Evolutionary conservation across 2,113 vertebrate species (phyloP), one percentile per base, ranked within the genome.

Genomic region (Cichladusa arquata): DNA sequence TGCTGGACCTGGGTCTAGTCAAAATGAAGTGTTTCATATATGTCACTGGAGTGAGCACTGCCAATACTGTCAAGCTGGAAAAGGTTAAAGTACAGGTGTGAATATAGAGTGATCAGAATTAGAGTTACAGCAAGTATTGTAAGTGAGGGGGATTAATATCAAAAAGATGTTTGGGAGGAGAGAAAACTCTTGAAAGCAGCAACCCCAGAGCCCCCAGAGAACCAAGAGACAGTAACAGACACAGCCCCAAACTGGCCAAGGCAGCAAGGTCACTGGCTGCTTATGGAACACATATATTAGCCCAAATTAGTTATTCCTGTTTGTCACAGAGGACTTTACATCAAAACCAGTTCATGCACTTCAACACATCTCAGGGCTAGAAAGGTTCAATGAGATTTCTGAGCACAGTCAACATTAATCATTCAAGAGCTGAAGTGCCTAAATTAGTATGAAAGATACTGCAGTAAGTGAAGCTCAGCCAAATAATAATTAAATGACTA

Each of bases 401-500:
- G 71, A 96, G 62, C 69, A 47, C 31, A 83, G 81, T 38, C 69
- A 83, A 78, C 65, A 92, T 74, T 71, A 80, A 94, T 89, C 69
- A 94, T 95, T 95, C 69, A 91, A 50, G 88, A 81, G 70, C 38
- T 51, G 62, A 67, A 95, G 73, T n/a, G 62, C 53, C 66, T 77
- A 66, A 94, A 94, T 92, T 82, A 92, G 77, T 71, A 66, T 48
- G 77, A 79, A 86, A 93, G 66, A 69, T 25, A 82, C 78, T 80
- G 91, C 81, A 95, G 77, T 53, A 84, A 81, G 73, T 3, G 3
- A 45, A 72, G 78, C 77, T 81, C 3, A 6, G 84, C 84, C 84
- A 96, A 95, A 89, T 77, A 95, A 92, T 95, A 85, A 95, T 84
- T 88, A 92, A 93, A 91, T 88, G 13, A 92, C 36, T 92, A 42